Percentiles rank a stretch among this genome's conserved stretches.
phyloP scores from a whole-genome alignment of 2,113 vertebrate species.

The Podarcis raffonei region DNA sequence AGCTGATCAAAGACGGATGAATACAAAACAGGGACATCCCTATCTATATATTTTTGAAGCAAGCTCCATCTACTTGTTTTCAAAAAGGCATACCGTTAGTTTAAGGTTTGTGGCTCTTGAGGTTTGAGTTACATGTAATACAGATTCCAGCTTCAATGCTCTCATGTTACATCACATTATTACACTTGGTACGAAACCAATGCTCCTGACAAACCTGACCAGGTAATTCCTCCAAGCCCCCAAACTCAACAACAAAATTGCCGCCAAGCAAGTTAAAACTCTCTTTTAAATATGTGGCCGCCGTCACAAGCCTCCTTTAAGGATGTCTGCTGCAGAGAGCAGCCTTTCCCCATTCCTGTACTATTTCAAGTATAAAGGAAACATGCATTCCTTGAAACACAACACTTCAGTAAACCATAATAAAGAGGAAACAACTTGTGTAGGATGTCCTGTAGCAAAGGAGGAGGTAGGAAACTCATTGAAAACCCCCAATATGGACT shows the following conservation, averaged over 20 bases:
- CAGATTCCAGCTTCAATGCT: background rate
- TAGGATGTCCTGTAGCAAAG: too few species aligned
- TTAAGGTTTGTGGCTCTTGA: background rate
- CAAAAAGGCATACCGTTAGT: background rate
- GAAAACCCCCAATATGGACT: background rate
- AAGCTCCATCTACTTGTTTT: background rate
- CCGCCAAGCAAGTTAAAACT: background rate
- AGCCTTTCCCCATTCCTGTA: background rate
- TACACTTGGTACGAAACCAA: background rate
- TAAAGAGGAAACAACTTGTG: background rate
- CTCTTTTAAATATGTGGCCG: background rate
- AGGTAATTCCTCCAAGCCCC: background rate
- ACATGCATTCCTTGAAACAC: background rate
- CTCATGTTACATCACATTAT: background rate
- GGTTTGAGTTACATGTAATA: background rate
- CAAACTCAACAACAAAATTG: background rate
- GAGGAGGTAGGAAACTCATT: background rate
- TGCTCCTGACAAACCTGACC: background rate
- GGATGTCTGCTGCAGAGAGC: background rate
- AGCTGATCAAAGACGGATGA: background rate
- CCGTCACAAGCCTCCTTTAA: background rate
- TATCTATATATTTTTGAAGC: background rate
- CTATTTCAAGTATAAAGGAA: background rate
- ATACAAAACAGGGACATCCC: background rate
- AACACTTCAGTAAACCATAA: background rate